Percentiles rank a stretch among this genome's conserved stretches.
Conservation (phyloP, 2,797 vertebrate species). For the Danio aesculapii region DNA sequence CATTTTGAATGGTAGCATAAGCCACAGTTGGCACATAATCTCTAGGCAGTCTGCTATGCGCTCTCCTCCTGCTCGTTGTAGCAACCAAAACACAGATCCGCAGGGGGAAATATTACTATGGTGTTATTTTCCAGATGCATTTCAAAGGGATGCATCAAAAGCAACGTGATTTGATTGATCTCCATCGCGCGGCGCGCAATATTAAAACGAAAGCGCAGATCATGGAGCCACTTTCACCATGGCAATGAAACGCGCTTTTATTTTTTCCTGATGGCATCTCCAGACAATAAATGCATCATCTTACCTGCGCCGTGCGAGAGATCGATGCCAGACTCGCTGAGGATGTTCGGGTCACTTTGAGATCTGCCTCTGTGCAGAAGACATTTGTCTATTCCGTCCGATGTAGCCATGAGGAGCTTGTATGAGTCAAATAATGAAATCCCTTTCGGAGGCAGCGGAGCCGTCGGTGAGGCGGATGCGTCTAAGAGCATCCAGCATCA, state of each 20-base stretch:
- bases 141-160: conserved; percentile 55
- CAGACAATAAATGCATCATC: conserved; percentile 58
- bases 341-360: conserved; percentile 98
- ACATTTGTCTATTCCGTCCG: conserved; percentile 90
- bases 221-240: conserved; percentile 56
- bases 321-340: conserved; percentile 86
- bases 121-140: not conserved
- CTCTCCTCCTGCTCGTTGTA: not conserved
- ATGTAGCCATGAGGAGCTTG: conserved; percentile 89
- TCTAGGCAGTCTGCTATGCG: conserved; percentile 9
- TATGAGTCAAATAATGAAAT: conserved; percentile 76
- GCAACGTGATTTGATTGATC: conserved; percentile 68
- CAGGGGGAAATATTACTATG: conserved; percentile 2
- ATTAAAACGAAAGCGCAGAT: conserved; percentile 60
- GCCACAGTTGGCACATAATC: conserved; percentile 37
- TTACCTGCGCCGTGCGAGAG: conserved; percentile 89
- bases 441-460: conserved; percentile 80
- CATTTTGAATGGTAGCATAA: conserved; percentile 36
- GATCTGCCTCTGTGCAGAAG: conserved; percentile 93
- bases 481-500: conserved; percentile 79
- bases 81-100: conserved; percentile 1
- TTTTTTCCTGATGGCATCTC: conserved; percentile 39
- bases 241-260: conserved; percentile 32
- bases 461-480: conserved; percentile 72
- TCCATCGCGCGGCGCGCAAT: conserved; percentile 14